Evolutionary conservation across 2,113 vertebrate genomes (phyloP).

Genomic region (Dipodomys merriami): DNA sequence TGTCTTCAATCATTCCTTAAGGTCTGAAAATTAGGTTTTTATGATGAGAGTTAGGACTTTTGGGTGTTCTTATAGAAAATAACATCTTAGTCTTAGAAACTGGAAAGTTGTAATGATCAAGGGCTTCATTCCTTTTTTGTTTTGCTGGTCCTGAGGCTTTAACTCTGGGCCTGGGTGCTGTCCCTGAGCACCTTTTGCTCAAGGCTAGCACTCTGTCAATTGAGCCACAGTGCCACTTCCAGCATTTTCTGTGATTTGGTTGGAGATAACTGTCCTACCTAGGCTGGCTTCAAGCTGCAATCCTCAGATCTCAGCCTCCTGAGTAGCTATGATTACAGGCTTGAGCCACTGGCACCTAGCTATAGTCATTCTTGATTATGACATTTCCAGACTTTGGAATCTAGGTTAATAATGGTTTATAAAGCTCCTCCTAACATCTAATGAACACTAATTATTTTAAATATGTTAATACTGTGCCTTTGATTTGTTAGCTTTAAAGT

Average conservation of each 20-base stretch:
- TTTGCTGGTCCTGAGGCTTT: no score
- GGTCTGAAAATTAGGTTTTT: constrained; percentile 75
- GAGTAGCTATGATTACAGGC: no score
- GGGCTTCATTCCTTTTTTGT: constrained; percentile 70
- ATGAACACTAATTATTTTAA: constrained; percentile 79
- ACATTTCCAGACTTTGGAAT: constrained; percentile 71
- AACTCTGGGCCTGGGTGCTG: no score
- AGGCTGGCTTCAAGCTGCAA: no score
- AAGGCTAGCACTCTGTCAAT: no score
- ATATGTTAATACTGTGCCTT: constrained; percentile 87
- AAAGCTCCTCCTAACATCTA: constrained; percentile 79
- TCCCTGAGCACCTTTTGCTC: no score
- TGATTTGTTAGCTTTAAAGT: constrained; percentile 85
- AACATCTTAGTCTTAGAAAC: constrained; percentile 75
- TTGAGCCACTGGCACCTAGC: no score
- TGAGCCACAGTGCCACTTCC: no score
- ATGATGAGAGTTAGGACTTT: constrained; percentile 75
- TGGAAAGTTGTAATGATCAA: constrained; percentile 79
- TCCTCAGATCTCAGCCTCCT: no score
- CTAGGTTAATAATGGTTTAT: constrained; percentile 71
- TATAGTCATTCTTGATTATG: constrained; percentile 77
- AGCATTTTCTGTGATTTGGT: no score
- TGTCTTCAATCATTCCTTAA: constrained; percentile 66
- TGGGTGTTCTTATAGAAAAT: constrained; percentile 73
- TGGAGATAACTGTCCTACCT: no score